Base-by-base conservation (phyloP, 2,113 vertebrate genomes). In the Irena cyanogastra region DNA sequence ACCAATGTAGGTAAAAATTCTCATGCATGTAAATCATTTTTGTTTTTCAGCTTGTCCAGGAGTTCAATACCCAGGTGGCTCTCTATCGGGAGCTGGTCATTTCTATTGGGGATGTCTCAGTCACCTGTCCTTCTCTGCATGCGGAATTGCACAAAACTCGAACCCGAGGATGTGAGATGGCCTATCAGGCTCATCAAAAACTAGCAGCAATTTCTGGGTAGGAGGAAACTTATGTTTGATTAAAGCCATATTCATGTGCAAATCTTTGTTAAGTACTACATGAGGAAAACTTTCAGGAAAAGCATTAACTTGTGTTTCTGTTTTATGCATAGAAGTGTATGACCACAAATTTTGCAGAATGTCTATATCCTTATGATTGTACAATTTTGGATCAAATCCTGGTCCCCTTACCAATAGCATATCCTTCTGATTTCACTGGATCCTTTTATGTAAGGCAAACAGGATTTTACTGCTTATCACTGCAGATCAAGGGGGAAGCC, bases 61-160 rank as follows among this genome's bases (percentile, higher is more conserved):
- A 99, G 90, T 99, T 99, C 98, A 99, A 99, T 94, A 99, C 99
- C 17, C 99, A 99, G 93, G 99, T 99, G 98, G 99, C 99, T 95
- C 98, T 99, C 33, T 99, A 99, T 90, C 99, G 99, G 83, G 99
- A 99, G 82, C 96, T 99, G 97, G 99, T 99, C 53, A 99, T 99
- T 98, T 99, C 99, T 82, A 99, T 99, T 60, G 99, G 99, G 57
- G 99, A 99, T 74, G 98, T 99, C 95, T 98, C 99, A 0, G 97
- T 98, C 81, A 99, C 98, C 91, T 99, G 98, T 94, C 99, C 98
- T 6, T 98, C 98, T 64, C 97, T 99, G 50, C 98, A 99, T 39
- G 98, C 97, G 0, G 99, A 99, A 97, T 99, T 99, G 99, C 98
- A 99, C 93, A 99, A 98, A 97, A 99, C 98, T 47, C 98, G 99